Evolutionary conservation across 2,888 invertebrate species (phyloP), one percentile per base, ranked within the genome.

Genomic region (Aleiodes alternator): DNA sequence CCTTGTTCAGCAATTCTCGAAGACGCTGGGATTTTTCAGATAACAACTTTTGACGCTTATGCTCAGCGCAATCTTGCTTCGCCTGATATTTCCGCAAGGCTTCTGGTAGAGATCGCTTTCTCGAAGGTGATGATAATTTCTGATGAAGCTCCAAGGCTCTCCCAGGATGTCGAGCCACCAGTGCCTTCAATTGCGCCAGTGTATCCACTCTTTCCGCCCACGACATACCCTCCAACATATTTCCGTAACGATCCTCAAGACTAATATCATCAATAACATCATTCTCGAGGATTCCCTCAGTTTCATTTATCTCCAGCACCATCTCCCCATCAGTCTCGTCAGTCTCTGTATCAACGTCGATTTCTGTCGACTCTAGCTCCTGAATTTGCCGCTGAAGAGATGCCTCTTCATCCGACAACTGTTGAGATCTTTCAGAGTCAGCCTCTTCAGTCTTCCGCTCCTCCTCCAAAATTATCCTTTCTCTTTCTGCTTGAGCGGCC

Each of bases 61-160:
- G 94, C 83, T 97, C 96, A 0, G 99, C 99, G 76, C 96, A 93
- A 0, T 96, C 96, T 86, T 98, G 97, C 86, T 97, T 97, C 0
- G 95, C 96, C 89, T 98, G 97, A 82, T 97, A 95, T 76, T 92
- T 91, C 77, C 92, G 90, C 23, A 97, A 89, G 0, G 97, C 96
- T 85, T 96, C 96, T 34, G 95, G 94, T n/a, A 96, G 86, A n/a
- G 95, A 95, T 53, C 96, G 92, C 72, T 95, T 93, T n/a, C 96
- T 92, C 0, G 96, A 95, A 0, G 98, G 98, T 64, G 96, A 97
- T 0, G 97, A 97, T 0, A 99, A 90, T 87, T 98, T 98, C 82
- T 97, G 97, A 89, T 98, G 98, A 59, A 98, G 91, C 82, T 98
- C 96, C 76, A 97, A 93, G 0, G 97, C 97, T 72, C 98, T 92